These are phyloP conservation scores for Siniperca chuatsi DNA, from an alignment of 2,113 vertebrate genomes.

Conservation along the genomic window DNA sequence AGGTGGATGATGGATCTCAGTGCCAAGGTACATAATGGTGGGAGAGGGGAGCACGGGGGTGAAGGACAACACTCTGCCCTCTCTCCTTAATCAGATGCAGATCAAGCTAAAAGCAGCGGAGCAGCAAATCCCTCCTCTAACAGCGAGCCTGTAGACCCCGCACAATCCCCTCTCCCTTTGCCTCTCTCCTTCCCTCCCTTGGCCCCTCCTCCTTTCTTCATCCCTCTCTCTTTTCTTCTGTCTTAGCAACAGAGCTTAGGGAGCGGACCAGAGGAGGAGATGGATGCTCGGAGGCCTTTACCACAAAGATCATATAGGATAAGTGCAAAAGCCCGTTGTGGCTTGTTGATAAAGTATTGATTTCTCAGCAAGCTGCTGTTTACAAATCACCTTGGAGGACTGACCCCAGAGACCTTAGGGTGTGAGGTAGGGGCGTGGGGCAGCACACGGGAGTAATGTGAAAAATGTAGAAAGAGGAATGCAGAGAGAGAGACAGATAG, in stretches of 20 bases:
- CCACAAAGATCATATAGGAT: conserved; percentile 98
- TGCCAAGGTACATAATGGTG: conserved; percentile 83
- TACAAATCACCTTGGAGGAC: conserved; percentile 98
- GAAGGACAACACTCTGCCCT: conserved; percentile 95
- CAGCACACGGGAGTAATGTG: conserved; percentile 61
- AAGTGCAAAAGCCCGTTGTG: conserved; percentile 96
- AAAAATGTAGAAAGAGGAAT: conserved; percentile 68
- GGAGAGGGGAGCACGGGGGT: conserved; percentile 92
- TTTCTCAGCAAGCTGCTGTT: conserved; percentile 90
- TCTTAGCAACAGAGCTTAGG: conserved; percentile 83
- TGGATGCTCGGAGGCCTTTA: conserved; percentile 91
- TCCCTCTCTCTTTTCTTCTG: conserved; percentile 81
- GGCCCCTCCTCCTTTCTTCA: conserved; percentile 60
- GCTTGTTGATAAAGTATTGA: conserved; percentile 99
- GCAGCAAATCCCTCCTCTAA: conserved; percentile 96
- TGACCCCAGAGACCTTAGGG: conserved; percentile 95
- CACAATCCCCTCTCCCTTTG: conserved; percentile 66
- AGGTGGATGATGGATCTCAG: conserved; percentile 85
- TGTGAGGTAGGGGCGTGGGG: conserved; percentile 76
- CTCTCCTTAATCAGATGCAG: conserved; percentile 94
- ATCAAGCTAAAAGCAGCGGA: conserved; percentile 96
- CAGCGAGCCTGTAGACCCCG: conserved; percentile 74
- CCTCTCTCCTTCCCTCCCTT: conserved; percentile 50
- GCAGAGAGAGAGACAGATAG: conserved; percentile 55
- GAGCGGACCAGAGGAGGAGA: conserved; percentile 73